Evolutionary conservation across 2,888 invertebrate species (phyloP), one percentile per base, ranked within the genome.

Genomic region (Noctua comes): DNA sequence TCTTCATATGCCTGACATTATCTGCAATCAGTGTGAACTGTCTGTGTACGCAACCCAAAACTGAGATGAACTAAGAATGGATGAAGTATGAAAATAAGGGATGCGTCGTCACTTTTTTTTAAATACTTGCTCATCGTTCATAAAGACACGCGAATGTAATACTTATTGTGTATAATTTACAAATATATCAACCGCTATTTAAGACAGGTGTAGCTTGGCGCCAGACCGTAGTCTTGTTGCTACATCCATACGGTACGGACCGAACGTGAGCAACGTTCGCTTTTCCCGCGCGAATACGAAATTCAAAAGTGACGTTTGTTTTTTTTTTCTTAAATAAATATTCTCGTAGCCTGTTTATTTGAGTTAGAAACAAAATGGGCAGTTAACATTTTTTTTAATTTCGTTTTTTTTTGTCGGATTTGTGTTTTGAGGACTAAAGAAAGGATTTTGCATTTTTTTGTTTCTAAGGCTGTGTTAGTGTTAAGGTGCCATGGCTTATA

Each of bases 201-300:
- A 92, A 92, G 90, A 86, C 91, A 91, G 92, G 90, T 91, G 91
- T 87, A 79, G 68, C 81, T 86, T 88, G 82, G 89, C 90, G 91
- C 88, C 86, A 40, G 76, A 59, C 18, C 66, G 86, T 93, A 95
- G 95, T 95, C 71, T 84, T 80, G 85, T 88, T 88, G 88, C 90
- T 91, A 85, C 91, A 86, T 87, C 86, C 91, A 81, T 74, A 80
- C 85, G 31, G 83, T 83, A 80, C 85, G 31, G 84, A 84, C 76
- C 86, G 87, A 90, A 93, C 95, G 94, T 86, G 78, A 80, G 83
- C 73, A 40, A 54, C 75, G 69, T 72, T 88, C 89, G 87, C 87
- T 82, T 88, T 88, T 91, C 90, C 90, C 94, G 94, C 93, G 93
- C 89, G 89, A 83, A 90, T 88, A 85, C 83, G 65, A 82, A 88